Evolutionary conservation across 2,888 invertebrate genomes (phyloP), one percentile per base, ranked within the genome.

Genomic region (Cheilosia soror): DNA sequence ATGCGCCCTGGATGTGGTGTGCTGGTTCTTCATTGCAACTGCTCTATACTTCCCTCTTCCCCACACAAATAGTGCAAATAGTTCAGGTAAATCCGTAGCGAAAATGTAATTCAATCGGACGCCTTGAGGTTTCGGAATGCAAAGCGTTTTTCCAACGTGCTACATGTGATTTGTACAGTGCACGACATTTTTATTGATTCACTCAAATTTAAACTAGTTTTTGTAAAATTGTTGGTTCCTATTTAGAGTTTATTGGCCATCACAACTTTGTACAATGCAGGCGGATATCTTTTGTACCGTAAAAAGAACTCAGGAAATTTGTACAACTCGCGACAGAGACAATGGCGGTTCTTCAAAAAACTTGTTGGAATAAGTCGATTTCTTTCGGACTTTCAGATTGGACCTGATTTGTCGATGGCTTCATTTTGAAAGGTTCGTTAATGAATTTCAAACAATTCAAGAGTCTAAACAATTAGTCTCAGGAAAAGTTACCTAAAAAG

Each of bases 121-220:
- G 73, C 42, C 68, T 71, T 78, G 83, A 78, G 83, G 78, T 78
- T 78, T 55, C 20, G 62, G 66, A 82, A 77, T 82, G 77, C 27
- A 53, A 68, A 75, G 49, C 55, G 63, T 68, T 75, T 80, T 63
- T 51, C 20, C 20, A 25, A n/a, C 7, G 5, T n/a, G 44, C 15
- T 47, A n/a, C 15, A 47, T 47, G 44, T 47, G 1, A 15, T 1
- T 15, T n/a, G 15, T 15, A 47, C 44, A 47, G 44, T 47, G 7
- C n/a, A 7, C 7, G 44, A 5, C n/a, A 6, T n/a, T 47, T 6
- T 15, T 15, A 47, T 47, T 6, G 44, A 5, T 15, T 15, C 15
- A 40, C 40, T 29, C 0, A 29, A 29, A 29, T 4, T 29, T 29
- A 29, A n/a, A n/a, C n/a, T n/a, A n/a, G n/a, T n/a, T n/a, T 29